A percentile compares a stretch with the other conserved stretches of the same genome.
Evolutionary conservation across 2,797 vertebrate species (phyloP).

Genomic region (Erethizon dorsatum): DNA sequence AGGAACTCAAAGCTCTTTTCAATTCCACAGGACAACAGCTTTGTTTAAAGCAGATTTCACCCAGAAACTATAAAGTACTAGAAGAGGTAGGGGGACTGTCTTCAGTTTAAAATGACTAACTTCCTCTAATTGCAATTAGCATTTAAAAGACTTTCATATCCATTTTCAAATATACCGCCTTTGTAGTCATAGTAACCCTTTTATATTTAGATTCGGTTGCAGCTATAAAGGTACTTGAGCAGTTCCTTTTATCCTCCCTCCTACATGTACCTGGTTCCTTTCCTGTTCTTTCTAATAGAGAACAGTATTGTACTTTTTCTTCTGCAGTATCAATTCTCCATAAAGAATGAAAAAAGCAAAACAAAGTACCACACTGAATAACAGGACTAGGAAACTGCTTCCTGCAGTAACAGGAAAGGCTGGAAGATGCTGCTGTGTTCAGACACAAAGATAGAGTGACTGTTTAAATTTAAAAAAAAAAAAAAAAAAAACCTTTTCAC

Average conservation of each 20-base stretch:
- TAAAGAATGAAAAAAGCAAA: constrained; percentile 63
- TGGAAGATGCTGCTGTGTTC: background rate
- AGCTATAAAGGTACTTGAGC: constrained; percentile 78
- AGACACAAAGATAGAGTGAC: background rate
- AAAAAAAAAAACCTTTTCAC: background rate
- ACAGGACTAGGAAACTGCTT: constrained; percentile 27
- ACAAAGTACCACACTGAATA: constrained; percentile 6
- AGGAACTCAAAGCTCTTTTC: constrained; percentile 32
- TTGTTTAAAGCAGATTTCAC: constrained; percentile 67
- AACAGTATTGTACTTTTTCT: constrained; percentile 40
- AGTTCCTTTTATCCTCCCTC: constrained; percentile 63
- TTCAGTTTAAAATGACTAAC: constrained; percentile 82
- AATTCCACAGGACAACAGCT: constrained; percentile 11
- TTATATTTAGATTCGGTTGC: constrained; percentile 84
- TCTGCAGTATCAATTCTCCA: constrained; percentile 4
- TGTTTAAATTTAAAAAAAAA: background rate
- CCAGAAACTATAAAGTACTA: constrained; percentile 43
- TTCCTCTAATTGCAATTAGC: constrained; percentile 84
- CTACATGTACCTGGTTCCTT: constrained; percentile 31
- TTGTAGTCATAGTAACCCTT: constrained; percentile 89
- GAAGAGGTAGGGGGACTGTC: constrained; percentile 42
- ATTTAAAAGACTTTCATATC: constrained; percentile 87
- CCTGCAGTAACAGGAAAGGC: background rate
- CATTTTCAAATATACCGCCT: constrained; percentile 89
- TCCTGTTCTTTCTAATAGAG: constrained; percentile 56